These are phyloP conservation scores for Caerostris darwini DNA, from an alignment of 1,140 invertebrate genomes.

Conservation along the genomic window DNA sequence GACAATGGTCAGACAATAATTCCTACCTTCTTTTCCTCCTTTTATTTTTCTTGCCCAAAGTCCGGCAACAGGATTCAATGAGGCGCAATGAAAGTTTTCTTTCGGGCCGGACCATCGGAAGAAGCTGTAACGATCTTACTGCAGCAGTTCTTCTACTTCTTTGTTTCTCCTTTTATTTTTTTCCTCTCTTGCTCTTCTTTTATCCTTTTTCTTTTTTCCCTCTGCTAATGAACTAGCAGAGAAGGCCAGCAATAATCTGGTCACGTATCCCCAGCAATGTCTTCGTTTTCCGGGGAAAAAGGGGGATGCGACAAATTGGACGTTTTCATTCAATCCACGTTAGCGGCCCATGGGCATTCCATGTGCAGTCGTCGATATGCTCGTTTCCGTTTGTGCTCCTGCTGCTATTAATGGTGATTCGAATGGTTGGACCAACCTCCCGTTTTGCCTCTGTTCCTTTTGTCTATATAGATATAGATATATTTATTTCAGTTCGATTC, in stretches of 20 bases:
- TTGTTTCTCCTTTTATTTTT: background rate
- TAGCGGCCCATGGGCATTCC: conserved; percentile 36
- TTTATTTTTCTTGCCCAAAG: conserved; percentile 22
- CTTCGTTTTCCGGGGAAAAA: background rate
- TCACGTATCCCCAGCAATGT: conserved; percentile 27
- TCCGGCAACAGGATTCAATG: conserved; percentile 54
- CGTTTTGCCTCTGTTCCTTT: background rate
- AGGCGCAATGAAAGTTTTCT: conserved; percentile 46
- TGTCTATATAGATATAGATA: no score
- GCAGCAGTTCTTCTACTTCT: background rate
- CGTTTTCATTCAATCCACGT: conserved; percentile 51
- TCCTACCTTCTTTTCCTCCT: background rate
- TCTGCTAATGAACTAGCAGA: conserved; percentile 44
- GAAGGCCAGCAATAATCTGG: conserved; percentile 43
- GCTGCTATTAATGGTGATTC: conserved; percentile 28
- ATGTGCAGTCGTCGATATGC: background rate
- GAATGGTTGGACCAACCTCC: background rate
- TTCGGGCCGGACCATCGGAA: background rate
- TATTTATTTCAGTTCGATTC: background rate
- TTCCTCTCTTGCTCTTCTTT: background rate
- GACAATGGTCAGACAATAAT: conserved; percentile 48
- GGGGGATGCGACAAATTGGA: conserved; percentile 5
- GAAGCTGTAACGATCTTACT: background rate
- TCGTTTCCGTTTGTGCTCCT: conserved; percentile 21
- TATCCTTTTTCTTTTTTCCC: no score